Evolutionary conservation across 2,797 vertebrate species (phyloP).

Genomic region (Darevskia mixta): DNA sequence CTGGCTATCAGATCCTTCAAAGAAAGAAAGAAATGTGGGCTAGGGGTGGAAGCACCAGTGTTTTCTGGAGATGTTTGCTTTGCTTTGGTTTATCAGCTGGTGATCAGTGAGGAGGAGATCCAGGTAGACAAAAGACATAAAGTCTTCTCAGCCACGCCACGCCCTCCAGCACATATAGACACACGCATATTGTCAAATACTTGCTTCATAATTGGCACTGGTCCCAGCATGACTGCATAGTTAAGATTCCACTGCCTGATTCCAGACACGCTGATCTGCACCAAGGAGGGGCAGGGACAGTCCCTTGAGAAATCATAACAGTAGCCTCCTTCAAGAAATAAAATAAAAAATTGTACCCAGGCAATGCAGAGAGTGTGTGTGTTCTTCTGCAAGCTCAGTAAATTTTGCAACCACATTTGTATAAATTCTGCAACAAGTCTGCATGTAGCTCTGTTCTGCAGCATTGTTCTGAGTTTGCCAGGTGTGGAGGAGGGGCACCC

Average conservation of each 20-base stretch:
- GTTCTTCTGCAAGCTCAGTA: too few relatives aligned
- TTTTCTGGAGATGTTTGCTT: not conserved
- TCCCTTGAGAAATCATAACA: slow-evolving; percentile 34
- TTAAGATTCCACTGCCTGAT: slow-evolving; percentile 83
- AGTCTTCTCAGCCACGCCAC: not conserved
- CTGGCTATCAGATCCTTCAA: not conserved
- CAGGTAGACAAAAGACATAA: slow-evolving; percentile 1
- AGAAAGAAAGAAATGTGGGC: too few relatives aligned
- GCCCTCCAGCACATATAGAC: too few relatives aligned
- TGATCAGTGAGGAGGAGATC: slow-evolving; percentile 37
- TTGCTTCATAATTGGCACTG: slow-evolving; percentile 66
- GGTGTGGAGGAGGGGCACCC: not conserved
- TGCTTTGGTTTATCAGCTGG: not conserved
- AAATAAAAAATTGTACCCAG: not conserved
- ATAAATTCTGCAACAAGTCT: not conserved
- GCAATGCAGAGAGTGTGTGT: not conserved
- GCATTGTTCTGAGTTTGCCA: not conserved
- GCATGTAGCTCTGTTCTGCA: not conserved
- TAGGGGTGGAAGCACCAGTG: not conserved
- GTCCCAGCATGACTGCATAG: slow-evolving; percentile 80
- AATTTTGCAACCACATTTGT: not conserved
- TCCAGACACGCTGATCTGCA: slow-evolving; percentile 56
- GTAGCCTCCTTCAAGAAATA: not conserved
- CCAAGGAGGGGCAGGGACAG: slow-evolving; percentile 43
- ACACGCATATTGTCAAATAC: slow-evolving; percentile 32